Evolutionary conservation across 2,113 vertebrate genomes (phyloP), one percentile per base, ranked within the genome.

Genomic region (Hemibagrus wyckioides): DNA sequence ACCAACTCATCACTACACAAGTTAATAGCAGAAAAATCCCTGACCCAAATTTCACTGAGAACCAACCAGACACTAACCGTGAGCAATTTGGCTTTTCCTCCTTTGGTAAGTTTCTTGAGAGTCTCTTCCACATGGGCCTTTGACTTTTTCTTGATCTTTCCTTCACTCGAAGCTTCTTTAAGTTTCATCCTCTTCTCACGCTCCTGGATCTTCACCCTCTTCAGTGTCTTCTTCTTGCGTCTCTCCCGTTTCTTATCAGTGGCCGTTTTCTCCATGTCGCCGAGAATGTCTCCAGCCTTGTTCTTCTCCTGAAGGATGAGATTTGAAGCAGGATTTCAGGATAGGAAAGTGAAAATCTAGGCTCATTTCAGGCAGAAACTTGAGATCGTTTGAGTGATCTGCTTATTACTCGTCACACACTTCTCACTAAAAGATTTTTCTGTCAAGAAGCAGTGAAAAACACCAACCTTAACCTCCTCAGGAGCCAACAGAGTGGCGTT

Each of bases 161-260:
- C 93, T 6, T 91, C 92, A 33, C 85, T 90, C 63, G 14, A 92
- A 67, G 95, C 96, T 84, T 97, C 97, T 85, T 96, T 94, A 1
- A 96, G 92, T 85, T 96, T 97, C 85, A 93, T 95, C 83, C 91
- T 94, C 92, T 91, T 95, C 90, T 97, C 97, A 67, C 93, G 97
- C 89, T 96, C 96, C 88, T 94, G 95, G 44, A 96, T 92, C 89
- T 94, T 97, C 65, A 97, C 36, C 17, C 88, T 95, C 88, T 98
- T 99, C 86, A 92, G 89, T 7, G 91, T 89, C 92, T 98, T 99
- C 90, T 96, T 98, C 92, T 94, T 96, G 59, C 98, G 95, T 52
- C 96, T 93, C 69, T 98, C 98, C 1, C 98, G 96, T 83, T 98
- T 99, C 93, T 96, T 99, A 92, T 99, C 98, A 0, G 98, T 97